Evolutionary conservation across 2,797 vertebrate species (phyloP).

Genomic region (Sebastes trivittatus): DNA sequence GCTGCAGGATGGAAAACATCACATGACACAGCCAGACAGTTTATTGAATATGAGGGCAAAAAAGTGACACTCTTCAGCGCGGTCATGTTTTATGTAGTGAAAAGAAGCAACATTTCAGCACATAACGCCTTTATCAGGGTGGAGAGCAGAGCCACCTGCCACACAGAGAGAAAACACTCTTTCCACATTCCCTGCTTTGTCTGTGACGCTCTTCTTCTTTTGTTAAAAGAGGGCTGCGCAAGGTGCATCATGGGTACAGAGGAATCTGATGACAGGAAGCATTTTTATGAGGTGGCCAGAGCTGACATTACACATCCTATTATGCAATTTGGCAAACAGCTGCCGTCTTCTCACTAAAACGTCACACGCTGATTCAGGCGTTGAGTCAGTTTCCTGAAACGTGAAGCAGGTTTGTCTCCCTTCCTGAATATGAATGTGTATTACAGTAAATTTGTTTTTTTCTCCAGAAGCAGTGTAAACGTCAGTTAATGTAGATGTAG

Average conservation of each 20-base stretch:
- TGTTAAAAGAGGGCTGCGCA: slow-evolving; percentile 35
- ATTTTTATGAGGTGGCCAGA: slow-evolving; percentile 35
- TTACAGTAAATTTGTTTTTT: neutral
- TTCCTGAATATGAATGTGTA: neutral
- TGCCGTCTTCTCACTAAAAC: slow-evolving; percentile 4
- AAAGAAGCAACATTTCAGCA: slow-evolving; percentile 52
- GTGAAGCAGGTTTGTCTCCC: neutral
- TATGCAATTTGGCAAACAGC: slow-evolving; percentile 52
- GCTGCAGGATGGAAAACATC: slow-evolving; percentile 31
- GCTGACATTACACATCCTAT: slow-evolving; percentile 59
- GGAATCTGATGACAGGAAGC: slow-evolving; percentile 72
- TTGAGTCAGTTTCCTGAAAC: slow-evolving; percentile 58
- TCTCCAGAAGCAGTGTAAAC: neutral
- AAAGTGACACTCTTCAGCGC: neutral
- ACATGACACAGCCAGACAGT: slow-evolving; percentile 16
- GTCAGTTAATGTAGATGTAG: neutral
- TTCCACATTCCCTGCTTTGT: slow-evolving; percentile 57
- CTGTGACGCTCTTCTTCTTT: slow-evolving; percentile 45
- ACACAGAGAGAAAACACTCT: slow-evolving; percentile 2
- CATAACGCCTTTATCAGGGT: slow-evolving; percentile 21
- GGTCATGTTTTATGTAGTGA: slow-evolving; percentile 44
- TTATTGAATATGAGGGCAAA: neutral
- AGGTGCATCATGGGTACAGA: slow-evolving; percentile 61
- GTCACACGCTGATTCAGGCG: neutral
- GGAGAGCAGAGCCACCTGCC: slow-evolving; percentile 6